Conservation (phyloP, 2,113 vertebrate genomes). For the Mustelus asterias region DNA sequence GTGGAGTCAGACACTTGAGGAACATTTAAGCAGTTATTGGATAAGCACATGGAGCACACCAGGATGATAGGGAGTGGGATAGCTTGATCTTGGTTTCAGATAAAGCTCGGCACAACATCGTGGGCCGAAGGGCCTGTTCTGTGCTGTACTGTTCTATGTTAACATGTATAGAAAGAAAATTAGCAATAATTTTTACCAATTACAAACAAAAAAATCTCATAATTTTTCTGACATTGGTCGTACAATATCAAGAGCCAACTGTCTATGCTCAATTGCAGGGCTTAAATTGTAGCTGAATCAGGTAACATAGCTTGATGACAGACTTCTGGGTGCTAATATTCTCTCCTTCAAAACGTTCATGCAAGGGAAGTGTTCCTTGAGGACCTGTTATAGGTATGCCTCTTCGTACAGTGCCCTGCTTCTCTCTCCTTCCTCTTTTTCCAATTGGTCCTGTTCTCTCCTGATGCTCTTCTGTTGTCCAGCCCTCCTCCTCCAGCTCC, state of each 20-base stretch:
- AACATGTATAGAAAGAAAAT: no score
- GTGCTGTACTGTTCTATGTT: no score
- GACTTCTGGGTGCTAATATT: neutral
- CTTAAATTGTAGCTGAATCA: neutral
- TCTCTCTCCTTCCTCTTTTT: neutral
- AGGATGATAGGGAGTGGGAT: no score
- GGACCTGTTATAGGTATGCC: neutral
- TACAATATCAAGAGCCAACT: neutral
- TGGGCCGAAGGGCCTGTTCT: no score
- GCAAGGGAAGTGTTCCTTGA: neutral
- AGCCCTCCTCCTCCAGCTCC: neutral
- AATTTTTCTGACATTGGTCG: no score
- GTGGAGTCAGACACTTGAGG: no score
- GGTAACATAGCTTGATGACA: neutral
- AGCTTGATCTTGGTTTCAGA: no score
- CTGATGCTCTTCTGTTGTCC: neutral
- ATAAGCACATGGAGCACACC: no score
- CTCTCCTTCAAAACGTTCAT: neutral
- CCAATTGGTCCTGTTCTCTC: neutral
- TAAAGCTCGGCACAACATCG: no score
- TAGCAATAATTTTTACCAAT: no score
- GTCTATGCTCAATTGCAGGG: neutral
- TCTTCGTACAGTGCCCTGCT: neutral
- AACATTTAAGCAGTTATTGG: no score
- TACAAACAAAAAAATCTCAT: no score